Evolutionary conservation across 2,113 vertebrate genomes (phyloP).

Genomic region (Potamarius usumacintae): DNA sequence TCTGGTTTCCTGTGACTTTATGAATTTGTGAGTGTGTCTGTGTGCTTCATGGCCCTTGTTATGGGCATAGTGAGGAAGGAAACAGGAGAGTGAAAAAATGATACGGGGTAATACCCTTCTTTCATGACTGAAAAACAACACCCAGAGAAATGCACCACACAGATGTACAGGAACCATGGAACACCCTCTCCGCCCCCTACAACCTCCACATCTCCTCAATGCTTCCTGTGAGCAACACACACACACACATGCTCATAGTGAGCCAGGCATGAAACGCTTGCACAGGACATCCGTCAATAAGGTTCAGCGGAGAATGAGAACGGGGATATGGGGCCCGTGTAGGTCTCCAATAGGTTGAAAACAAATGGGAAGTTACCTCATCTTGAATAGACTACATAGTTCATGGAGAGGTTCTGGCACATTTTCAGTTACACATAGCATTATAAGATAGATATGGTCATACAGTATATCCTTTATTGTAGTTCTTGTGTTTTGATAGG

Average conservation of each 20-base stretch:
- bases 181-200: slow-evolving; percentile 38
- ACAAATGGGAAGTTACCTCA: slow-evolving; percentile 68
- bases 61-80: slow-evolving; percentile 68
- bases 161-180: slow-evolving; percentile 76
- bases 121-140: slow-evolving; percentile 70
- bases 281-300: slow-evolving; percentile 76
- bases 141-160: slow-evolving; percentile 69
- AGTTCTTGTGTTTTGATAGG: neutral
- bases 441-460: neutral
- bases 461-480: neutral
- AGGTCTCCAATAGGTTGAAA: slow-evolving; percentile 61
- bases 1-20: slow-evolving; percentile 57
- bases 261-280: slow-evolving; percentile 67
- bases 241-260: slow-evolving; percentile 29
- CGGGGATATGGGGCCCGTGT: slow-evolving; percentile 41
- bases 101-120: slow-evolving; percentile 68
- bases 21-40: slow-evolving; percentile 49
- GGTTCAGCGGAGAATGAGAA: slow-evolving; percentile 54
- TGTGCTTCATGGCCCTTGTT: slow-evolving; percentile 52
- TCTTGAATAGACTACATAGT: slow-evolving; percentile 35
- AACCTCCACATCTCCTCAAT: slow-evolving; percentile 29
- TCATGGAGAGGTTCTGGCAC: slow-evolving; percentile 40
- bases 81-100: slow-evolving; percentile 51
- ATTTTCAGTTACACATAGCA: neutral
- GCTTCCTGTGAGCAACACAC: slow-evolving; percentile 52